Evolutionary conservation across 1,140 invertebrate species (phyloP).

Genomic region (Papilio glaucus): DNA sequence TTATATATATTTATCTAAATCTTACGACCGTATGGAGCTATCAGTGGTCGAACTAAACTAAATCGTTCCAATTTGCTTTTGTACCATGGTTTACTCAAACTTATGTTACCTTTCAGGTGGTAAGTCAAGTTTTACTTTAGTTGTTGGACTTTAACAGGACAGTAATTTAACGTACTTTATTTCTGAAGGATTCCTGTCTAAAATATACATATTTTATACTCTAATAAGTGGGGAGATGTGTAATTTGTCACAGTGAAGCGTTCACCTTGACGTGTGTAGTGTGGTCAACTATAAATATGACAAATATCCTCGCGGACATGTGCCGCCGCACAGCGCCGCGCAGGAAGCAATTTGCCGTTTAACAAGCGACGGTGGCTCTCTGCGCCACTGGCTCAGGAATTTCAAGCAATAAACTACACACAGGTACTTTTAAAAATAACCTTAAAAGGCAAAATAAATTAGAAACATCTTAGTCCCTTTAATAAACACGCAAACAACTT

Average conservation of each 20-base stretch:
- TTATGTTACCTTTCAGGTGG: too few species aligned
- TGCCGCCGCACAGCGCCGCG: constrained; percentile 1
- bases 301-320: constrained; percentile 13
- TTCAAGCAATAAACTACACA: neutral
- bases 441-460: too few species aligned
- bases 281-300: constrained; percentile 17
- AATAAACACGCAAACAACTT: too few species aligned
- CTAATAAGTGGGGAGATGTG: neutral
- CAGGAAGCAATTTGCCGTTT: constrained; percentile 40
- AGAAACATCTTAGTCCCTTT: too few species aligned
- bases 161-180: too few species aligned
- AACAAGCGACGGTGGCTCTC: neutral
- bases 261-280: constrained; percentile 16
- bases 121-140: too few species aligned
- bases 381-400: neutral
- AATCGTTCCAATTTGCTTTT: too few species aligned
- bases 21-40: too few species aligned
- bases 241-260: neutral
- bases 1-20: too few species aligned
- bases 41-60: too few species aligned
- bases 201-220: neutral
- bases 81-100: too few species aligned
- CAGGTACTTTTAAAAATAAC: constrained; percentile 29
- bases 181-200: neutral
- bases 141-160: too few species aligned